phyloP scores from a whole-genome alignment of 2,113 vertebrate species.

The Anseranas semipalmata region DNA sequence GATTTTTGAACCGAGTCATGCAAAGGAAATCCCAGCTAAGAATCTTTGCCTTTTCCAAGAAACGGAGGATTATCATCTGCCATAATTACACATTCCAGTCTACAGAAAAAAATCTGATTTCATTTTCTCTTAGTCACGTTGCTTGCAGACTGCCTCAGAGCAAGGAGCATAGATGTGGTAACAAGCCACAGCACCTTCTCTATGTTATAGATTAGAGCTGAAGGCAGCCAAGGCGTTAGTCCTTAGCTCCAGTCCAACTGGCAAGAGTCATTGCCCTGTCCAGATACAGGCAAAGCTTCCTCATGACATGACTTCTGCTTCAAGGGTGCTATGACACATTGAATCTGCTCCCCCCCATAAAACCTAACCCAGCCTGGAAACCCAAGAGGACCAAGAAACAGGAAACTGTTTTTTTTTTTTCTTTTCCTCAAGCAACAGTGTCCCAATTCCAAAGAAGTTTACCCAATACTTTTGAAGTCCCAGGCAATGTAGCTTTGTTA shows the following conservation, averaged over 20 bases:
- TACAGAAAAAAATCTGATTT: background rate
- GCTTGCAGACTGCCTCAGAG: background rate
- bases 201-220: accelerated
- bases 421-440: background rate
- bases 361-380: background rate
- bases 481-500: background rate
- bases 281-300: background rate
- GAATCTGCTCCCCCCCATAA: background rate
- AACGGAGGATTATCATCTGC: background rate
- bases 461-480: background rate
- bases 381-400: background rate
- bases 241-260: background rate
- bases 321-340: background rate
- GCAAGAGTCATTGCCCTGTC: background rate
- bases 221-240: background rate
- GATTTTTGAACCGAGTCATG: background rate
- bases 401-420: background rate
- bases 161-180: background rate
- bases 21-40: background rate
- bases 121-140: background rate
- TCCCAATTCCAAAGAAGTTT: background rate
- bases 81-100: background rate
- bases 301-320: background rate
- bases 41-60: conserved; percentile 18
- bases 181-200: background rate